These are phyloP conservation scores for Hormiphora californensis DNA, from an alignment of 37 sponge, comb jelly and placozoan genomes.

Conservation along the genomic window DNA sequence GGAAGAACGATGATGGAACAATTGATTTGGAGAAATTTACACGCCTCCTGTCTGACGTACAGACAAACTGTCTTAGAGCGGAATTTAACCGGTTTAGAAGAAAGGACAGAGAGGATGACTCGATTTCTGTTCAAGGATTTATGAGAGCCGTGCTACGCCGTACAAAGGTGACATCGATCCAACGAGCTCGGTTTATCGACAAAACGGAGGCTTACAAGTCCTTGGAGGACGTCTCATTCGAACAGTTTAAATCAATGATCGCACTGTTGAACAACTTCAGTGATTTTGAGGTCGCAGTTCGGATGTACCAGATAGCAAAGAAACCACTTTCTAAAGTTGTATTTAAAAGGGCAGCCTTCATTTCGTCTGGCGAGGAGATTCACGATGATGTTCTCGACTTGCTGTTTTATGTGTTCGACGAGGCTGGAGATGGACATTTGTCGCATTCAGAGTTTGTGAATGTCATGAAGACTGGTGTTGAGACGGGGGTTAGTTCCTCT, in stretches of 20 bases:
- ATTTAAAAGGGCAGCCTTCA: neutral
- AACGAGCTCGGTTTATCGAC: slow-evolving; percentile 22
- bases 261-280: neutral
- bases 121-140: slow-evolving; percentile 34
- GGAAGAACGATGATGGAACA: neutral
- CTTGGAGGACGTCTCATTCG: neutral
- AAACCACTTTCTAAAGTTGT: slow-evolving; percentile 2
- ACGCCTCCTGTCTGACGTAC: neutral
- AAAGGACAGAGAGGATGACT: neutral
- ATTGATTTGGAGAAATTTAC: neutral
- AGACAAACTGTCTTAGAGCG: neutral
- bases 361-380: neutral
- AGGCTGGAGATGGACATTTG: slow-evolving; percentile 31
- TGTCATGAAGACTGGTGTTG: slow-evolving; percentile 7
- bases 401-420: slow-evolving; percentile 18
- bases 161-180: neutral
- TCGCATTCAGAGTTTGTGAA: slow-evolving; percentile 37
- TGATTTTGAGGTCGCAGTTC: slow-evolving; percentile 25
- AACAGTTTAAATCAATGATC: neutral
- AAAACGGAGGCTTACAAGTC: neutral
- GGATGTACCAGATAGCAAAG: slow-evolving; percentile 41
- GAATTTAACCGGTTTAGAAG: neutral
- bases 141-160: slow-evolving; percentile 2
- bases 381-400: neutral
- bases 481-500: neutral